Base-by-base conservation (phyloP, 2,888 invertebrate species). In the Emesis russula region DNA sequence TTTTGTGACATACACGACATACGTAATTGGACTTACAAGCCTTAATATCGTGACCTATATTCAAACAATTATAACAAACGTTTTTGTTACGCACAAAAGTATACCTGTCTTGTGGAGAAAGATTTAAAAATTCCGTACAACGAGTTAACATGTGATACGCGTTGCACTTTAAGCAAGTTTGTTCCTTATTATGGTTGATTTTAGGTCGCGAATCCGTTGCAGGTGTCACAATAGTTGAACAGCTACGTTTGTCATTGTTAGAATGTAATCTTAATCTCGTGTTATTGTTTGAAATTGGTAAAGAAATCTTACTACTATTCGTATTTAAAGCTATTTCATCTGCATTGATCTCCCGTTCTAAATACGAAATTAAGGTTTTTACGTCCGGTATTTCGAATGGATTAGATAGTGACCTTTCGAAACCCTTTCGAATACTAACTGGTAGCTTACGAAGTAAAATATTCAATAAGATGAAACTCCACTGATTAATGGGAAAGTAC, bases 41-140 rank as follows among this genome's bases (percentile, higher is more conserved):
- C 13, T 76, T 44, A n/a, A 74, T 11, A 74, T 38, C n/a, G n/a
- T 74, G 74, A 44, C 74, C 74, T 36, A 44, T 9, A 44, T 74
- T 74, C 6, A 74, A 38, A 44, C 41, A 74, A 74, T 74, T 74
- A 74, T 41, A 44, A 74, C 74, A 74, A 44, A 74, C 18, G 13
- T 44, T 74, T 44, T 74, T 74, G n/a, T 38, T 74, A 5, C 18
- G 63, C 2, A 66, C 63, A 25, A 66, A 63, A 66, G 15, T n/a
- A 38, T 33, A 58, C 13, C 36, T 15, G 25, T 44, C 13, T 53
- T 53, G 53, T 53, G 13, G 13, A 13, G 53, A 53, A 11, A 11
- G 13, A 11, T 53, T 53, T 11, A n/a, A 53, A 11, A 53, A 53
- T 53, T 53, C 53, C 53, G 13, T 5, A 53, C 53, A 53, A n/a